A percentile compares a stretch with the other conserved stretches of the same genome.
phyloP scores from a whole-genome alignment of 53 echinoderm and acorn worm genomes.

The Holothuria leucospilota region DNA sequence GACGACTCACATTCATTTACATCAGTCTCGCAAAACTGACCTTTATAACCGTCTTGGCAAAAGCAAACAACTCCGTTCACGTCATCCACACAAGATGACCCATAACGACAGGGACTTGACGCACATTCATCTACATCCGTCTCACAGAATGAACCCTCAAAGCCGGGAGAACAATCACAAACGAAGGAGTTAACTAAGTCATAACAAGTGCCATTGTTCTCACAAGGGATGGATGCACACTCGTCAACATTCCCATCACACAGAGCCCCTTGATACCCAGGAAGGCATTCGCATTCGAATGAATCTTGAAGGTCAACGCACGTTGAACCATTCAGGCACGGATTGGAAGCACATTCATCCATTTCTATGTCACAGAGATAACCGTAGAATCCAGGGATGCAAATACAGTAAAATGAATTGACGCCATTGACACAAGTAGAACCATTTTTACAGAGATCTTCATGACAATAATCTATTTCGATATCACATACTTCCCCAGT shows the following conservation, averaged over 20 bases:
- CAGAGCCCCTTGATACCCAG: conserved; percentile 58
- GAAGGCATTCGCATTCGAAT: conserved; percentile 65
- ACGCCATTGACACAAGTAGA: conserved; percentile 51
- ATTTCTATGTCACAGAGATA: conserved; percentile 55
- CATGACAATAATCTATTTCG: conserved; percentile 64
- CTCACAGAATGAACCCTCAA: conserved; percentile 61
- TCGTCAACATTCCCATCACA: conserved; percentile 63
- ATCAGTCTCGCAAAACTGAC: conserved; percentile 65
- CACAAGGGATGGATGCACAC: conserved; percentile 61
- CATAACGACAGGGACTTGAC: conserved; percentile 54
- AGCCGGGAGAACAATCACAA: conserved; percentile 65
- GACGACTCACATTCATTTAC: conserved; percentile 61
- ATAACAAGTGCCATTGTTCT: conserved; percentile 64
- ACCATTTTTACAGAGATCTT: conserved; percentile 61
- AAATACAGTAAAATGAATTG: conserved; percentile 55
- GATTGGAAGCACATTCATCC: conserved; percentile 61
- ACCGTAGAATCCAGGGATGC: conserved; percentile 57
- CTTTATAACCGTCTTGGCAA: conserved; percentile 60
- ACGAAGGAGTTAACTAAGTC: conserved; percentile 34
- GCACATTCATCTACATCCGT: conserved; percentile 67
- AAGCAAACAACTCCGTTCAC: conserved; percentile 54
- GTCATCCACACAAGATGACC: conserved; percentile 63
- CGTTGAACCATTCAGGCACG: conserved; percentile 56
- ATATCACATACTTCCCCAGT: conserved; percentile 57
- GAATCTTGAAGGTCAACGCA: conserved; percentile 56